phyloP scores from a whole-genome alignment of 2,797 vertebrate species.

The Cheirogaleus major region DNA sequence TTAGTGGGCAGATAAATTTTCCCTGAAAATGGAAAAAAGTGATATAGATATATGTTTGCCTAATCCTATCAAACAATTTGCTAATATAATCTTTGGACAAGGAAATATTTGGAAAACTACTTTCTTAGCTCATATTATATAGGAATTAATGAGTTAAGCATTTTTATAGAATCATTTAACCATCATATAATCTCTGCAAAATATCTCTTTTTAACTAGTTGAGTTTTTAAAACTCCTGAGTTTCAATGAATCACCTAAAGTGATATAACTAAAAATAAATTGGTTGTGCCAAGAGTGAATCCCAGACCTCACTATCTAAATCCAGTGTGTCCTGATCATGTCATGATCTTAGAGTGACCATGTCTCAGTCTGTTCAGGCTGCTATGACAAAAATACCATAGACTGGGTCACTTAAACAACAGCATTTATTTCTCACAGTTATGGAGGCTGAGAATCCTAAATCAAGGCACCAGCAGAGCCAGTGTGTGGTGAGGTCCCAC shows the following conservation, averaged over 20 bases:
- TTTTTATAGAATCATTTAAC: slow-evolving; percentile 17
- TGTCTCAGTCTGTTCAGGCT: background rate
- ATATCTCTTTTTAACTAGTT: background rate
- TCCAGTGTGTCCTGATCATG: background rate
- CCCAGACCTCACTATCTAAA: background rate
- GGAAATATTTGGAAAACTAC: background rate
- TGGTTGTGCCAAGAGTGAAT: background rate
- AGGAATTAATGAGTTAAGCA: background rate
- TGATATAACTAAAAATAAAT: background rate
- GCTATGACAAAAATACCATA: background rate
- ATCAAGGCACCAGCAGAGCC: background rate
- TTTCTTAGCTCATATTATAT: background rate
- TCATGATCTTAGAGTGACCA: background rate
- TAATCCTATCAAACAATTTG: background rate
- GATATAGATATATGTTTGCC: background rate
- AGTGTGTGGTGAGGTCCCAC: background rate
- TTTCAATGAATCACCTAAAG: background rate
- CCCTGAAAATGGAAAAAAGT: slow-evolving; percentile 25
- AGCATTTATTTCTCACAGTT: background rate
- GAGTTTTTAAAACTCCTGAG: background rate
- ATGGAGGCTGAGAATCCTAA: background rate
- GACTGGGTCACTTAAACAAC: background rate
- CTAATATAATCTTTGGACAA: background rate
- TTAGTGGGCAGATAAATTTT: background rate
- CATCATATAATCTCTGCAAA: background rate